Conservation (phyloP, 2,888 invertebrate species). For the Phlogophora meticulosa region DNA sequence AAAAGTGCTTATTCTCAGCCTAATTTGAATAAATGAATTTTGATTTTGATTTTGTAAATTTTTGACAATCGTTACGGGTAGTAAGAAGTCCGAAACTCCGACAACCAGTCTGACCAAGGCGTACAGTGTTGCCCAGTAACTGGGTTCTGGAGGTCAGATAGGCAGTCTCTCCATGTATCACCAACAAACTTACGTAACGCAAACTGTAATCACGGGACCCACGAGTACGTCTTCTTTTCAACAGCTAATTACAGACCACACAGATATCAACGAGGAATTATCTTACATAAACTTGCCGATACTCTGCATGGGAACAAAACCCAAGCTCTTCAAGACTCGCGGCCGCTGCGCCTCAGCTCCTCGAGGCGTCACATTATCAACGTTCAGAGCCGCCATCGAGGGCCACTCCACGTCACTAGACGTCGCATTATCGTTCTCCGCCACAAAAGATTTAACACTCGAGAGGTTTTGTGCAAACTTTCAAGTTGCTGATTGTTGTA, state of each 20-base stretch:
- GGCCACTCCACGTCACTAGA: constrained; percentile 22
- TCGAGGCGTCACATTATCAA: constrained; percentile 25
- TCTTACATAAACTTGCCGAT: neutral
- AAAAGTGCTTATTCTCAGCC: no score
- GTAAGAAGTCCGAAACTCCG: no score
- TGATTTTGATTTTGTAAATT: no score
- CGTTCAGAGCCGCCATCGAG: constrained; percentile 27
- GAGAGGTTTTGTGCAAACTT: constrained; percentile 26
- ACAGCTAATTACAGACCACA: neutral
- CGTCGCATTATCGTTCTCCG: constrained; percentile 43
- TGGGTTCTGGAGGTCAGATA: no score
- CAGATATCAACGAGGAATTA: neutral
- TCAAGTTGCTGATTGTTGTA: constrained; percentile 24
- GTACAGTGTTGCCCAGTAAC: no score
- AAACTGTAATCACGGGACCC: no score
- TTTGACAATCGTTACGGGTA: no score
- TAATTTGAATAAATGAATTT: no score
- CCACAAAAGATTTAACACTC: constrained; percentile 49
- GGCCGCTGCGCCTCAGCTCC: neutral
- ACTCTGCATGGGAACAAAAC: neutral
- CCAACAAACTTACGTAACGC: no score
- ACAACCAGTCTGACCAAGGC: no score
- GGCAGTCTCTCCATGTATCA: no score
- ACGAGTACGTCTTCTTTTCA: neutral
- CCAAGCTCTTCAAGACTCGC: neutral